Evolutionary conservation across 2,113 vertebrate genomes (phyloP).

Genomic region (Seriola quinqueradiata): DNA sequence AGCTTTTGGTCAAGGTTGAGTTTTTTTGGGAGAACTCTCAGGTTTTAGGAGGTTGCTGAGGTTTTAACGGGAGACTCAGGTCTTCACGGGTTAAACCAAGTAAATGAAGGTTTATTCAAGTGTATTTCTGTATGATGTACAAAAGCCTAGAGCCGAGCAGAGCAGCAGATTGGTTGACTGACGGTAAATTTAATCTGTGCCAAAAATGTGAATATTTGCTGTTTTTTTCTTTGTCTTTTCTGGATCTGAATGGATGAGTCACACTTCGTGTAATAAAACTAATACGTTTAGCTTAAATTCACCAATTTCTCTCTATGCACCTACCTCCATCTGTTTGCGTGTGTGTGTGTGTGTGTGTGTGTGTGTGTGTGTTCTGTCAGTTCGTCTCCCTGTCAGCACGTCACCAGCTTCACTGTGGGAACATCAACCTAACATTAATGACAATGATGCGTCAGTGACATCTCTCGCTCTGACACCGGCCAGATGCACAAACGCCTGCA

Average conservation of each 20-base stretch:
- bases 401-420: slow-evolving; percentile 42
- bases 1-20: too few relatives aligned
- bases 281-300: background rate
- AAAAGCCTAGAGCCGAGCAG: too few relatives aligned
- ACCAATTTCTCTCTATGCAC: background rate
- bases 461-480: slow-evolving; percentile 63
- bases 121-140: too few relatives aligned
- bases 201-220: background rate
- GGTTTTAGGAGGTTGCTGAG: too few relatives aligned
- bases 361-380: background rate
- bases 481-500: slow-evolving; percentile 66
- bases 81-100: too few relatives aligned
- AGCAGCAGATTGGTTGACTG: background rate
- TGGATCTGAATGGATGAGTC: too few relatives aligned
- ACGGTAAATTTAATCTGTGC: background rate
- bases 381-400: slow-evolving; percentile 15
- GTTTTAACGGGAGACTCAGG: too few relatives aligned
- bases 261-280: too few relatives aligned
- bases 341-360: too few relatives aligned
- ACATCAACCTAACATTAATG: slow-evolving; percentile 60
- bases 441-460: slow-evolving; percentile 62
- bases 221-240: background rate
- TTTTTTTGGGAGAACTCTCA: too few relatives aligned
- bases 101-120: too few relatives aligned
- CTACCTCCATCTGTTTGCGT: background rate